Base-by-base conservation (phyloP, 2,888 invertebrate species). In the Sarcophaga caerulescens region DNA sequence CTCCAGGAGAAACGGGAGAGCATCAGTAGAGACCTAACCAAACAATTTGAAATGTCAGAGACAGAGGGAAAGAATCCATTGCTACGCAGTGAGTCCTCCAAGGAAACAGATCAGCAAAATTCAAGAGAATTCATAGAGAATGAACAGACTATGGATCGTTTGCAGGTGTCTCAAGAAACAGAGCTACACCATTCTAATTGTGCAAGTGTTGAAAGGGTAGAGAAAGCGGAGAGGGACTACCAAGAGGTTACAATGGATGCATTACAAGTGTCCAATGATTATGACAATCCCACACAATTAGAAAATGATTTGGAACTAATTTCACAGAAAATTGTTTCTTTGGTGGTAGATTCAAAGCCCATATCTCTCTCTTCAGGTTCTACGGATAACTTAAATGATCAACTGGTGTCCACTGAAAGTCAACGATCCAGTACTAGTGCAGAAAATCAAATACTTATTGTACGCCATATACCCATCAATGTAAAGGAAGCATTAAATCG, bases 91-190 rank as follows among this genome's bases (percentile, higher is more conserved):
- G 80, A 85, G 25, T 85, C 84, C 52, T 82, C 84, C 8, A 78
- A 81, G 19, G 86, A 62, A 19, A 45, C 25, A 0, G 65, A 79
- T 4, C 21, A 52, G 14, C 52, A 14, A 17, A 14, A 44, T 21
- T 14, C 23, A 3, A 23, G 12, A 47, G 68, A 77, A 11, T n/a
- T n/a, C n/a, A 60, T 17, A 12, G 75, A 59, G 4, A n/a, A n/a
- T 52, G 81, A 80, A 0, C 44, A 66, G 12, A 80, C 77, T 2
- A 93, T 93, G 92, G 92, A 92, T 10, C 85, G 89, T n/a, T 81
- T 92, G 59, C 68, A 84, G 35, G 75, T 86, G n/a, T 60, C 85
- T 11, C 35, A 35, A 35, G 79, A 70, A 62, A 74, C 77, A 14
- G 66, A 60, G 21, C 62, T 35, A 10, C 35, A 35, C 35, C 35